These are phyloP conservation scores for Enteromius radiatus DNA, from an alignment of 2,797 vertebrate genomes.

Conservation along the genomic window DNA sequence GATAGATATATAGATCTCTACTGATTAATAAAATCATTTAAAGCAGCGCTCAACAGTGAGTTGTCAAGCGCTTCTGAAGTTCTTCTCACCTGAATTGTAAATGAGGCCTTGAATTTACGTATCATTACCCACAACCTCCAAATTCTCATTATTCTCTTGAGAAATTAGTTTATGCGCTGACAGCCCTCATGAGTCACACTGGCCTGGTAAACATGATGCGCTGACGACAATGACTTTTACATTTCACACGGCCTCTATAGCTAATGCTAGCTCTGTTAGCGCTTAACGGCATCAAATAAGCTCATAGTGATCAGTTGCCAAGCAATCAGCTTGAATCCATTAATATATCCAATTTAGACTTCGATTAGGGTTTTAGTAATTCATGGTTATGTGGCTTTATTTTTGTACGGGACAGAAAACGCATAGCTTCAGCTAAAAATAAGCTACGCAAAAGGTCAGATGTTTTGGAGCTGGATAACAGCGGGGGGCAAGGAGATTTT, in stretches of 20 bases:
- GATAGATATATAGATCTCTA: neutral
- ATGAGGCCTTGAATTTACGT: neutral
- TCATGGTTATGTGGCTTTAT: neutral
- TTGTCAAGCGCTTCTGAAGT: neutral
- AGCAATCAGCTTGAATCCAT: slow-evolving; percentile 36
- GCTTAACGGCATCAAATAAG: slow-evolving; percentile 10
- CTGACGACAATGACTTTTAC: slow-evolving; percentile 26
- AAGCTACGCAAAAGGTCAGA: slow-evolving; percentile 15
- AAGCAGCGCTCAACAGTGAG: neutral
- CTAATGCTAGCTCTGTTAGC: neutral
- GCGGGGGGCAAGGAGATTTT: neutral
- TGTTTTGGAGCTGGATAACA: neutral
- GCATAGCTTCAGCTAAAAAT: neutral
- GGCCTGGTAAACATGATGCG: neutral
- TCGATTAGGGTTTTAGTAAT: slow-evolving; percentile 24
- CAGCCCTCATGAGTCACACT: slow-evolving; percentile 27
- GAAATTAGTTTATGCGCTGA: slow-evolving; percentile 22
- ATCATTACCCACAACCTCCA: slow-evolving; percentile 16
- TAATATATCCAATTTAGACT: slow-evolving; percentile 35
- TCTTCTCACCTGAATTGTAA: neutral
- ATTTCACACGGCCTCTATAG: neutral
- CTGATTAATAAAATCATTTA: neutral
- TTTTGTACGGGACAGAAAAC: neutral
- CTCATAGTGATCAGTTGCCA: slow-evolving; percentile 18
- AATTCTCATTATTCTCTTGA: slow-evolving; percentile 25